These are phyloP conservation scores for Notarius quadriscutis DNA, from an alignment of 2,113 vertebrate species.

Conservation along the genomic window DNA sequence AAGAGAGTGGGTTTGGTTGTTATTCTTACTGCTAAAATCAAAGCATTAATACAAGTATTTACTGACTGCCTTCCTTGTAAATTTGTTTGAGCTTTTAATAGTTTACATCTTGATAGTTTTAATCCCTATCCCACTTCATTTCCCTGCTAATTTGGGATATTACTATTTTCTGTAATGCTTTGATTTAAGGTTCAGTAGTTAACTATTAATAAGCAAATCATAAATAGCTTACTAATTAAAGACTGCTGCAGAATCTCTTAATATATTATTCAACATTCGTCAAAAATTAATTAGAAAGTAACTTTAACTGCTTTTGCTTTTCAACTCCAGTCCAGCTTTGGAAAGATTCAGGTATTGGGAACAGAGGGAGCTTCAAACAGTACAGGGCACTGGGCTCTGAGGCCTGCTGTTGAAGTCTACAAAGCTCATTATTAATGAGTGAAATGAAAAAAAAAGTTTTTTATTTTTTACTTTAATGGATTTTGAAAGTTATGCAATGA, in stretches of 20 bases:
- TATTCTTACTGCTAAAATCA: conserved; percentile 47
- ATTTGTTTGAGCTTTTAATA: conserved; percentile 16
- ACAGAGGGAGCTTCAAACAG: neutral
- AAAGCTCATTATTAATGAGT: neutral
- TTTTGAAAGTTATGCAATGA: neutral
- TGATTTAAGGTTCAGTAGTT: conserved; percentile 9
- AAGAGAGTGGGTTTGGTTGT: conserved; percentile 32
- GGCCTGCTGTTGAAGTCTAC: neutral
- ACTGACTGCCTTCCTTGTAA: neutral
- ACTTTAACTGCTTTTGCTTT: neutral
- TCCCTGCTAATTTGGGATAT: neutral
- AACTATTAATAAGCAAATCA: conserved; percentile 4
- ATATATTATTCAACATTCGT: neutral
- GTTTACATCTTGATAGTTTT: neutral
- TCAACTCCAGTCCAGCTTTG: neutral
- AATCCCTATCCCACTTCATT: neutral
- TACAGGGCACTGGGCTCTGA: neutral
- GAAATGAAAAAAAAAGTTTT: neutral
- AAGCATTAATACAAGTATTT: conserved; percentile 34
- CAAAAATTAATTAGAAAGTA: neutral
- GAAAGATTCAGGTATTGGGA: neutral
- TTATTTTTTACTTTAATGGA: too few species aligned
- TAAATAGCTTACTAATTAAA: neutral
- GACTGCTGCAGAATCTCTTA: neutral
- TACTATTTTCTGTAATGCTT: neutral